Evolutionary conservation across 2,888 invertebrate species (phyloP), one percentile per base, ranked within the genome.

Genomic region (Trypoxylon attenuatum): DNA sequence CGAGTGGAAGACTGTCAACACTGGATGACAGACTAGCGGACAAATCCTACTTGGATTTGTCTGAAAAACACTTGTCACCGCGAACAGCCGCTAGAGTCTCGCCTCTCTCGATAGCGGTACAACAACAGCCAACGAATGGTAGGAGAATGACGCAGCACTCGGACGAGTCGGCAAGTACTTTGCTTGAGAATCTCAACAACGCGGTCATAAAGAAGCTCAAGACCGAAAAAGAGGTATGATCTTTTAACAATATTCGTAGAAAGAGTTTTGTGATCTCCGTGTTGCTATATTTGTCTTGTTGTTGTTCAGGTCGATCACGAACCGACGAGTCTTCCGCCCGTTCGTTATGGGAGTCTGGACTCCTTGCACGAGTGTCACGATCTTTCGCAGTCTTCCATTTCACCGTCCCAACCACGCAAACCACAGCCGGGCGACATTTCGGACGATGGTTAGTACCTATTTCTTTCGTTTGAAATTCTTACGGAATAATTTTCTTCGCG

Each of bases 321-420:
- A 46, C 68, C 77, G 41, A 69, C 76, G 45, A 75, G 79, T 29
- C 50, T 82, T 22, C 78, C 79, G 10, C 81, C 84, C 5, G 77
- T 83, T 65, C 84, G 89, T 47, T 88, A 89, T 56, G 90, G 90
- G 19, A 90, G 90, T 25, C 83, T 90, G 67, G 91, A 91, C 78
- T 91, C 91, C 0, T 81, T 90, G 10, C 88, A 90, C 69, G 90
- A 90, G 58, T 79, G 84, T 21, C 83, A 86, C 49, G 69, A 77
- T 64, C 63, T 76, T 50, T 73, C 82, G 43, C 74, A 78, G 46
- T 69, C 85, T 52, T 79, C 84, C 52, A 76, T 86, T 61, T 78
- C 82, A 57, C 79, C 88, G 69, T 82, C 86, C 58, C 81, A 79
- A 50, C 1, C 84, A 10, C 77, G 82, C 39, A 80, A 82, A 15